Percentiles rank a stretch among this genome's conserved stretches.
Evolutionary conservation across 2,888 invertebrate genomes (phyloP).

Genomic region (Chouioia cunea): DNA sequence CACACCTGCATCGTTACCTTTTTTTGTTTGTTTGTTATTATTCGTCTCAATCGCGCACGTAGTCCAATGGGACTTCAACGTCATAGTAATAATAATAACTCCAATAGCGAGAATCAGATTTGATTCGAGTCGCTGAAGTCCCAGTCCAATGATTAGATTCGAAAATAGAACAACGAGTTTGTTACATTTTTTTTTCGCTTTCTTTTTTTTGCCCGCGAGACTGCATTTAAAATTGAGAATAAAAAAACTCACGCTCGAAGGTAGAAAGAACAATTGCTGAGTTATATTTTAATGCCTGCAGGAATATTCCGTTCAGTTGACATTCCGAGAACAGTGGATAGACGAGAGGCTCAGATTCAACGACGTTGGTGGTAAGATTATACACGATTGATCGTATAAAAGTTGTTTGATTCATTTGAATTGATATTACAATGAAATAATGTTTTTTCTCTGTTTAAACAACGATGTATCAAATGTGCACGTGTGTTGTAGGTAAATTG

Average conservation of each 20-base stretch:
- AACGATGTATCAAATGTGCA: too few relatives aligned
- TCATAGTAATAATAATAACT: neutral
- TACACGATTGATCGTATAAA: constrained; percentile 7
- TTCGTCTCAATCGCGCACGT: constrained; percentile 24
- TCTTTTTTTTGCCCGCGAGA: constrained; percentile 6
- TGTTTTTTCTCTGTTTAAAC: too few relatives aligned
- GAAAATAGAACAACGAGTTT: neutral
- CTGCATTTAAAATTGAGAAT: constrained; percentile 12
- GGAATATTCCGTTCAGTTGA: constrained; percentile 98
- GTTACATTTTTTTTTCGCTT: neutral
- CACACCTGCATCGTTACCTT: constrained; percentile 31
- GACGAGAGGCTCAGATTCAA: constrained; percentile 93
- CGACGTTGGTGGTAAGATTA: constrained; percentile 81
- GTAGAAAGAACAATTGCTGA: constrained; percentile 21
- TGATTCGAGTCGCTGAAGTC: constrained; percentile 7
- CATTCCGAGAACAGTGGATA: constrained; percentile 97
- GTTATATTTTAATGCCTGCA: constrained; percentile 70
- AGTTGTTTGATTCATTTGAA: constrained; percentile 10
- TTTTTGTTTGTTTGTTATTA: constrained; percentile 20
- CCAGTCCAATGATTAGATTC: neutral
- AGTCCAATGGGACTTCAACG: constrained; percentile 33
- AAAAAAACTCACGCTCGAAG: neutral
- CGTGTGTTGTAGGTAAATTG: constrained; percentile 89
- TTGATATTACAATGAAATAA: too few relatives aligned
- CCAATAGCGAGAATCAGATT: neutral